phyloP scores from a whole-genome alignment of 2,113 vertebrate genomes.

The Tachysurus vachellii region DNA sequence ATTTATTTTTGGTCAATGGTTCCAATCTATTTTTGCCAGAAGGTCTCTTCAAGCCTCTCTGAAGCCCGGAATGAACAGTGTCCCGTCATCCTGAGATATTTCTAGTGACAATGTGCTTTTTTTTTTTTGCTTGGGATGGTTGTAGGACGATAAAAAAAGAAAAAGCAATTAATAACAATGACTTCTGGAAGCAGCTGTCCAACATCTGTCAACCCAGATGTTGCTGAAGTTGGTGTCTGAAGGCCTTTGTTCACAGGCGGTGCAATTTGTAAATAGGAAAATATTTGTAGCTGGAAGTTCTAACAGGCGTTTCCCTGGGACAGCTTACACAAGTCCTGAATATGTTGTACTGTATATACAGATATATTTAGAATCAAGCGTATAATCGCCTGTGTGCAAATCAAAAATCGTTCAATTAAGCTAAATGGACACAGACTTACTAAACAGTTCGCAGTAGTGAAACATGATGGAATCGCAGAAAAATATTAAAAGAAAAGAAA shows the following conservation, averaged over 20 bases:
- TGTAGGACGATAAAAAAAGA: not conserved
- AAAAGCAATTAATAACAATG: not conserved
- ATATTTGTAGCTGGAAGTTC: not conserved
- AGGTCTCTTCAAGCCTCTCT: not conserved
- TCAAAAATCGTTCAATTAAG: not conserved
- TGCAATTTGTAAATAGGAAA: not conserved
- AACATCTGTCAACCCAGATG: conserved; percentile 17
- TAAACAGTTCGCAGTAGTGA: not conserved
- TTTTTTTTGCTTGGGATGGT: not conserved
- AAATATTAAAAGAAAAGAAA: not conserved
- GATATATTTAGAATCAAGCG: not conserved
- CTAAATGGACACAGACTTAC: not conserved
- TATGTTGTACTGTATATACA: not conserved
- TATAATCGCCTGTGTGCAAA: not conserved
- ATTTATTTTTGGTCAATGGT: no score
- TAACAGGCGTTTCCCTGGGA: not conserved
- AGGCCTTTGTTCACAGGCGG: not conserved
- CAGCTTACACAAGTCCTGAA: not conserved
- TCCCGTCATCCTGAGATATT: not conserved
- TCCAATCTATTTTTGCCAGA: conserved; percentile 15
- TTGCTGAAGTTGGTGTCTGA: not conserved
- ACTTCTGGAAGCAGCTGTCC: conserved; percentile 6
- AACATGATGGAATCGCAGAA: not conserved
- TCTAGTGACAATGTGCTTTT: not conserved
- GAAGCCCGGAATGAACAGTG: not conserved